Evolutionary conservation across 2,888 invertebrate species (phyloP), one percentile per base, ranked within the genome.

Genomic region (Coecobrya sp.): DNA sequence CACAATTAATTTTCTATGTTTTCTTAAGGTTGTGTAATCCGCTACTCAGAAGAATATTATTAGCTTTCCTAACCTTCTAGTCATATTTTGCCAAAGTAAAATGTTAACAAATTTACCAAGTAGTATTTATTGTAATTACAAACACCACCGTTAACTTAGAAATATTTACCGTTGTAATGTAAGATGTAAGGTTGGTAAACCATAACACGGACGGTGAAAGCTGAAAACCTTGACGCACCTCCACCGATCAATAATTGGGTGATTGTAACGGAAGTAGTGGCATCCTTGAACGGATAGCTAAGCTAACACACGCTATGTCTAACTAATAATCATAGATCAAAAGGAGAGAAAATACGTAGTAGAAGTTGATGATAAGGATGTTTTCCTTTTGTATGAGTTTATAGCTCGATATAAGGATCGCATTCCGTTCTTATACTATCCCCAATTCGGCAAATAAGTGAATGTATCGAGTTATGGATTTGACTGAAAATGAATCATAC

Each of bases 51-150:
- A 79, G 4, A 68, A 68, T 30, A 16, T 10, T 27, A 65, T n/a
- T n/a, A 27, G 68, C 68, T 85, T 65, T 11, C 68, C 68, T 42
- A 62, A 85, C 65, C 22, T 49, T 85, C 85, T 85, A 85, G 85
- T 85, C 85, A 85, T 25, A 45, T 85, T 55, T 85, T 65, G 65
- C 85, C 85, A 85, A 85, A 65, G 22, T 22, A 62, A 62, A 42
- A 1, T 11, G 13, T 59, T 59, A 82, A 82, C 52, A 52, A 70
- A 52, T 5, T 25, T 79, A 52, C 25, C 79, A 73, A 73, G 19
- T 73, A 73, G 4, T 13, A 65, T 65, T 65, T 16, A n/a, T 36
- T n/a, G 36, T 73, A n/a, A 36, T 13, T 73, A n/a, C 3, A 30
- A 7, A 13, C 16, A 68, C 16, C 10, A 68, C 16, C 25, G 68